phyloP scores from a whole-genome alignment of 2,797 vertebrate species.

The Lepilemur ruficaudatus region DNA sequence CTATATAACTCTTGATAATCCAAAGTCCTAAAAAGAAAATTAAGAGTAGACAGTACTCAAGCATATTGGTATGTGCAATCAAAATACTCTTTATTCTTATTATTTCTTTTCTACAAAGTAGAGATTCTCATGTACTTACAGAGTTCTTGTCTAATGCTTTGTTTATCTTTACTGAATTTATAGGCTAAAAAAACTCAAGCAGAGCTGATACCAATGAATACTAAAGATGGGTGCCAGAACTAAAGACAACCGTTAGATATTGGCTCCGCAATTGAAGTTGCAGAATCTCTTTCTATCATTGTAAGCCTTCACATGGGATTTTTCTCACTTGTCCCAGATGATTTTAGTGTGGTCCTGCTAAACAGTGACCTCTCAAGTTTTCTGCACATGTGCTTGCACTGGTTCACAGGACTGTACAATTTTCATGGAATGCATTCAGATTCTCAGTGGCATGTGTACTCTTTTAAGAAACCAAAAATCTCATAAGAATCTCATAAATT shows the following conservation, averaged over 20 bases:
- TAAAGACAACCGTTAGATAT: background rate
- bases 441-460: constrained; percentile 2
- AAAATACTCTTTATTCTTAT: constrained; percentile 68
- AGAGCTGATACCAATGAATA: background rate
- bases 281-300: background rate
- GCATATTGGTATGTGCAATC: constrained; percentile 59
- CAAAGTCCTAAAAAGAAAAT: constrained; percentile 63
- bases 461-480: constrained; percentile 52
- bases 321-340: background rate
- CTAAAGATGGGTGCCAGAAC: background rate
- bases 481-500: constrained; percentile 56
- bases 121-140: constrained; percentile 57
- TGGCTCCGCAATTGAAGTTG: background rate
- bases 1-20: background rate
- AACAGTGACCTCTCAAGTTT: background rate
- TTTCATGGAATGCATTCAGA: background rate
- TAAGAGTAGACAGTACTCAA: constrained; percentile 60
- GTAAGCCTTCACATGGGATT: background rate
- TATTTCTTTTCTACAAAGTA: constrained; percentile 44
- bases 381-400: background rate
- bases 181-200: constrained; percentile 15
- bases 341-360: background rate
- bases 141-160: constrained; percentile 53
- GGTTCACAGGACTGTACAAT: background rate
- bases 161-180: constrained; percentile 49